Evolutionary conservation across 1,140 invertebrate genomes (phyloP), one percentile per base, ranked within the genome.

Genomic region (Dreissena polymorpha): DNA sequence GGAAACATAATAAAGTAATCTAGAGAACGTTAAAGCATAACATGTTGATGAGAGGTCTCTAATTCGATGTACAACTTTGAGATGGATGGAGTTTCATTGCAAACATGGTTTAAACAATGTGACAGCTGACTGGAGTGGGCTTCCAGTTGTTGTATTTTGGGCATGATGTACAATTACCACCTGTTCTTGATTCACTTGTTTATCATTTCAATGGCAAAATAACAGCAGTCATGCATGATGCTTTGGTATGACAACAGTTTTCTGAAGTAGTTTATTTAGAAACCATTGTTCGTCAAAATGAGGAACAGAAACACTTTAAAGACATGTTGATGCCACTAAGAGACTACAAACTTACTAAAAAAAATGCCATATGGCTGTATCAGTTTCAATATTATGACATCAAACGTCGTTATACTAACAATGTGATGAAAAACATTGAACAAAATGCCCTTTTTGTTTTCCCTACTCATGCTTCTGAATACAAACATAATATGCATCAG

Each of bases 41-140:
- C n/a, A 80, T 29, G 70, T 85, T 14, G 75, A 85, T 71, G 84
- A 82, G 65, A 67, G 72, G 53, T 85, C 84, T 16, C 29, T 82
- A 8, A 76, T 82, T 75, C 67, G 78, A 18, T 57, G 25, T 60
- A 76, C 49, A 69, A 85, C 65, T 6, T 50, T 82, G 5, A n/a
- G n/a, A n/a, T n/a, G n/a, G n/a, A n/a, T n/a, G n/a, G n/a, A n/a
- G n/a, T n/a, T n/a, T n/a, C n/a, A n/a, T n/a, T n/a, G n/a, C n/a
- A n/a, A n/a, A n/a, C n/a, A n/a, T n/a, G n/a, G n/a, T n/a, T n/a
- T n/a, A n/a, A n/a, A n/a, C n/a, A n/a, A n/a, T n/a, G n/a, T n/a
- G n/a, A n/a, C n/a, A n/a, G n/a, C n/a, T n/a, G n/a, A n/a, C n/a
- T n/a, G n/a, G n/a, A n/a, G n/a, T n/a, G n/a, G n/a, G n/a, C n/a